Percentiles rank a stretch among this genome's conserved stretches.
phyloP scores from a whole-genome alignment of 2,113 vertebrate genomes.

The Cephalopterus ornatus region DNA sequence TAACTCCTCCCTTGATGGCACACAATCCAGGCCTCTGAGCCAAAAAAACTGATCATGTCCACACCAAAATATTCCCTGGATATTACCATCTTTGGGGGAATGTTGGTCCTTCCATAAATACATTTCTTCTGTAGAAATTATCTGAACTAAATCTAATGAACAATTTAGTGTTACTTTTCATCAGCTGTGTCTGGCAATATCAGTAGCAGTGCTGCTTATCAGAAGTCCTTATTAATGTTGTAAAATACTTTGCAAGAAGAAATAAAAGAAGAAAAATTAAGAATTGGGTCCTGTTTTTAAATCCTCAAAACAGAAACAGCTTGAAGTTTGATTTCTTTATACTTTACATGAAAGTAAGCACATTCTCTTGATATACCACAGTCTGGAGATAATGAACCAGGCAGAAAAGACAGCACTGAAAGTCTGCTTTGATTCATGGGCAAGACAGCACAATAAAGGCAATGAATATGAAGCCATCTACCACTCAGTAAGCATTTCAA shows the following conservation, averaged over 20 bases:
- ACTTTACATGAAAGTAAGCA: conserved; percentile 54
- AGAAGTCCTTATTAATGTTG: neutral
- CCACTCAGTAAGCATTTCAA: conserved; percentile 40
- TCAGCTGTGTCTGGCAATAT: neutral
- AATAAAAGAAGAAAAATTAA: neutral
- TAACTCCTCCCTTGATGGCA: neutral
- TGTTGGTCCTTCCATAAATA: neutral
- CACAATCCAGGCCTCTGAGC: neutral
- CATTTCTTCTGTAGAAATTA: neutral
- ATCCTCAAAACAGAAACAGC: conserved; percentile 47
- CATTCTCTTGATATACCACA: conserved; percentile 52
- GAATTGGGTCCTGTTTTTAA: conserved; percentile 5
- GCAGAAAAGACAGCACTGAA: conserved; percentile 43
- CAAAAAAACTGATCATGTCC: neutral
- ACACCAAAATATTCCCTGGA: neutral
- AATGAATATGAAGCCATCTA: conserved; percentile 23
- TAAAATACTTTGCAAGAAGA: neutral
- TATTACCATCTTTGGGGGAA: neutral
- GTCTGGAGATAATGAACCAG: conserved; percentile 51
- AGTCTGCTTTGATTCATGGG: conserved; percentile 51
- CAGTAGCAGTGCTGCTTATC: neutral
- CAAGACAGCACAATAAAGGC: conserved; percentile 11
- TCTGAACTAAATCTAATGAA: neutral
- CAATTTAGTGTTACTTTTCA: neutral
- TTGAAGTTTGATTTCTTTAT: conserved; percentile 64